Evolutionary conservation across 2,797 vertebrate species (phyloP), one percentile per base, ranked within the genome.

Genomic region (Hippoglossus hippoglossus): DNA sequence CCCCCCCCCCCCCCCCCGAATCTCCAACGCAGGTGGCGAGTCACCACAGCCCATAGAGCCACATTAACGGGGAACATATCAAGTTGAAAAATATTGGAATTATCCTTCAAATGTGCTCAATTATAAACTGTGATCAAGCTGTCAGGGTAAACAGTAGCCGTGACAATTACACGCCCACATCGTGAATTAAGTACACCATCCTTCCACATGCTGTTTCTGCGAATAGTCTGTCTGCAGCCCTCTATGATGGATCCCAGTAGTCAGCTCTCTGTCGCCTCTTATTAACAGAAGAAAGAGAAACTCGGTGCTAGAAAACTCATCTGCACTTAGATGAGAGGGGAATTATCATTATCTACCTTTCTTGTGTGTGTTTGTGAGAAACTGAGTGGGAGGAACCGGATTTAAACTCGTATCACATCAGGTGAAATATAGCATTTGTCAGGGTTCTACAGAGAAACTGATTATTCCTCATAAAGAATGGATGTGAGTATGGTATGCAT

Each of bases 381-480:
- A 24, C 31, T 4, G 55, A 39, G 26, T 13, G 10, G 26, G 50
- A 12, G 57, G 12, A 72, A 80, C 81, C 79, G 65, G 75, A 85
- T 89, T 84, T 28, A 72, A 79, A 82, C 70, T 77, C 55, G 2
- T 24, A 67, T 80, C 67, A 50, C 75, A 73, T 72, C 63, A 67
- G 76, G 59, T 89, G 39, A 79, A 81, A 63, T 74, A 41, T 34
- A 55, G 63, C 78, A 73, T 90, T 88, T 84, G 71, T 80, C 73
- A 67, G 53, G 59, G 60, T 71, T 76, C 73, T 72, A 61, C 73
- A 60, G 31, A 53, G 67, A 71, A 81, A 73, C 41, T 65, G 75
- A 89, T 87, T 86, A 77, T 81, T 78, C 77, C 75, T 90, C 67
- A 71, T 84, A 34, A 87, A 86, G 74, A 80, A 79, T 75, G 73